Base-by-base conservation (phyloP, 2,888 invertebrate species). In the Limnephilus lunatus region DNA sequence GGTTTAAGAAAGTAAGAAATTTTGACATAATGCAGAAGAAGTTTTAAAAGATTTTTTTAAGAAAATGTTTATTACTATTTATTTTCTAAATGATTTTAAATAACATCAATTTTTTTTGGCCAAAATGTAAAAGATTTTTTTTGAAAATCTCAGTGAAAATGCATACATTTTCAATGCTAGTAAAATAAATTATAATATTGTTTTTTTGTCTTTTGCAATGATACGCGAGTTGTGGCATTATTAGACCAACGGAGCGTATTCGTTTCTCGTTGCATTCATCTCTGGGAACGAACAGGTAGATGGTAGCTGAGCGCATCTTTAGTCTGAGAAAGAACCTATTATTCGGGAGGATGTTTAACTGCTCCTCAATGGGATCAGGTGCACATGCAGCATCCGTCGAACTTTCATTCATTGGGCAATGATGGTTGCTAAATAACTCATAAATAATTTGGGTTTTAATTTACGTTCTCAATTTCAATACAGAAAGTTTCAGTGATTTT, bases 211-310 rank as follows among this genome's bases (percentile, higher is more conserved):
- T 0, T 15, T 12, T 48, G 15, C 0, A 12, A 48, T 48, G 15
- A 12, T 12, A 19, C 15, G 9, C 44, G 11, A 81, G 39, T 14
- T 89, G 81, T 81, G 48, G n/a, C 30, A 31, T 15, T 44, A n/a
- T 81, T 31, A 15, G n/a, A 81, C 39, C 14, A 1, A 30, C 11
- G 3, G 81, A 3, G 81, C 81, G 39, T 44, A 81, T 81, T 30
- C 39, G 30, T 89, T 81, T 89, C 35, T 30, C 80, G 39, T 35
- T 81, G 89, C 81, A 89, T 89, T 81, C 81, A 81, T 81, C 88
- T 80, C 88, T 80, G 88, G 88, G 39, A 88, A 89, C 81, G 35
- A 89, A 89, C 89, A 89, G 89, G 89, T 89, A 89, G 89, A 39
- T 44, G 89, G 89, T 89, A 89, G 89, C 80, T 44, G n/a, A 30